These are phyloP conservation scores for Odobenus rosmarus DNA, from an alignment of 2,113 vertebrate genomes.

Conservation along the genomic window DNA sequence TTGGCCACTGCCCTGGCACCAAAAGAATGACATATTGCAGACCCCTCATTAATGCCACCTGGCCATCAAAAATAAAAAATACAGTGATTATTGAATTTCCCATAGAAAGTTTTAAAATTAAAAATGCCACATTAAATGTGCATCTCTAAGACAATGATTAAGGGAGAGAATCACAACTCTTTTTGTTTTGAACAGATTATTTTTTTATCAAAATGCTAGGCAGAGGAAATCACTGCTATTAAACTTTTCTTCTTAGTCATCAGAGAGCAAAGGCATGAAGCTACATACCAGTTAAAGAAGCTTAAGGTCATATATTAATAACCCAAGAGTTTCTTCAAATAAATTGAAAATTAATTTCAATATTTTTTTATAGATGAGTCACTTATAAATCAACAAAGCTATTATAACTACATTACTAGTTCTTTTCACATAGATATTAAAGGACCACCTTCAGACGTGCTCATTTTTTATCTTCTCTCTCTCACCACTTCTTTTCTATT, in stretches of 20 bases:
- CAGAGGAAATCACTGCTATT: conserved; percentile 1
- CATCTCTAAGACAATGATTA: conserved; percentile 5
- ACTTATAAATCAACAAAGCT: conserved; percentile 53
- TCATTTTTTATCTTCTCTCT: conserved; percentile 35
- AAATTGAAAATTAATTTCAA: conserved; percentile 55
- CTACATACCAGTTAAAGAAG: neutral
- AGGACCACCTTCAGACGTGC: conserved; percentile 38
- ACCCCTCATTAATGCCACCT: neutral
- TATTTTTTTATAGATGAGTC: conserved; percentile 8
- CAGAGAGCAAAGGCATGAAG: neutral
- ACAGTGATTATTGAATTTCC: neutral
- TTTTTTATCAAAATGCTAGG: conserved; percentile 22
- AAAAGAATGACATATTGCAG: neutral
- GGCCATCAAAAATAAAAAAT: neutral
- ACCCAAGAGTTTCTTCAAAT: conserved; percentile 14
- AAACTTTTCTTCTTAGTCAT: conserved; percentile 26
- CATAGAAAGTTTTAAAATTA: conserved; percentile 4
- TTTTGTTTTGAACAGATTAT: conserved; percentile 3
- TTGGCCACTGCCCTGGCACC: neutral
- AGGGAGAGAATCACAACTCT: neutral
- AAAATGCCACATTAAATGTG: neutral
- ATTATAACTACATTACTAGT: neutral
- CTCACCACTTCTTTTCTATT: conserved; percentile 44
- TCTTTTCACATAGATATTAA: conserved; percentile 64
- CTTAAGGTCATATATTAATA: conserved; percentile 32